A percentile compares a stretch with the other conserved stretches of the same genome.
phyloP scores from a whole-genome alignment of 2,113 vertebrate genomes.

The Erythrocercus mccallii region DNA sequence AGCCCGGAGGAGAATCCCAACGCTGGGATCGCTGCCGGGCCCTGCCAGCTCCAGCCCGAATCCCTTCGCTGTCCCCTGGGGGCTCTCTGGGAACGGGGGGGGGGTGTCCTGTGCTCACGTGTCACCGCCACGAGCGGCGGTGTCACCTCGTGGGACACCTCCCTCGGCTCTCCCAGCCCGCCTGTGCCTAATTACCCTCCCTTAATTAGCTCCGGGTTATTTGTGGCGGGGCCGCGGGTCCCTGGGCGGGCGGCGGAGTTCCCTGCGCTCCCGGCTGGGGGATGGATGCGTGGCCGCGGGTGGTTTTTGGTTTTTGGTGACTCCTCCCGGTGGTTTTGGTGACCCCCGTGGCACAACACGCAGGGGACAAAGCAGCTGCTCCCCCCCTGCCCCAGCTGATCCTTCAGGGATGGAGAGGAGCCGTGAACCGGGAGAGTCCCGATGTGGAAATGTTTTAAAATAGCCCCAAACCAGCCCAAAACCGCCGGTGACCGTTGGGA shows the following conservation, averaged over 20 bases:
- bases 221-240: neutral
- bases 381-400: neutral
- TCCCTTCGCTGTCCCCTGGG: neutral
- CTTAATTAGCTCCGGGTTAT: neutral
- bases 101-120: neutral
- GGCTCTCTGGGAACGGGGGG: fast-evolving
- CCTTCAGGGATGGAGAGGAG: fast-evolving
- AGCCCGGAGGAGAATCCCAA: neutral
- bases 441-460: neutral
- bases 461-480: neutral
- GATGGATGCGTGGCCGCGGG: neutral
- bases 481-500: neutral
- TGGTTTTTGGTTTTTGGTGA: neutral
- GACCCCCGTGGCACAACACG: too few species aligned
- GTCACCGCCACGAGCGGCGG: neutral
- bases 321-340: neutral
- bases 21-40: too few species aligned
- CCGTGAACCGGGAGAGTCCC: neutral
- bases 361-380: neutral
- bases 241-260: neutral
- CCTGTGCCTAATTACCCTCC: neutral
- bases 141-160: neutral
- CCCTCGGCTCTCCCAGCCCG: neutral
- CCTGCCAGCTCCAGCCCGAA: neutral
- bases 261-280: neutral